Percentiles rank a stretch among this genome's conserved stretches.
These are phyloP conservation scores for Hylia prasina DNA, from an alignment of 2,113 vertebrate species.

Conservation along the genomic window DNA sequence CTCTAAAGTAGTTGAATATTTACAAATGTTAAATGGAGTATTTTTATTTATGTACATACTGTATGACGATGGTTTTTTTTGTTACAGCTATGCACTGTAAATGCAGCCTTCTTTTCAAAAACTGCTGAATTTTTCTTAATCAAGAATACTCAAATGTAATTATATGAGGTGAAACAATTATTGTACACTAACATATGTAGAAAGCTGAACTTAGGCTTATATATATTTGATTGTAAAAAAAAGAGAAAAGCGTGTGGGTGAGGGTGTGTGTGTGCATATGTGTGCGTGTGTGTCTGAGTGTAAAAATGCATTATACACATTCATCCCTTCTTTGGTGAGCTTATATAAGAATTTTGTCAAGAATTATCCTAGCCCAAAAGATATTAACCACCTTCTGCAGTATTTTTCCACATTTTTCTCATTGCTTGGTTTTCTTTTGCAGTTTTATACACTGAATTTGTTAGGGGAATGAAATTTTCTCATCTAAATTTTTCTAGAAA, in stretches of 20 bases:
- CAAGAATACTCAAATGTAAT: slow-evolving; percentile 95
- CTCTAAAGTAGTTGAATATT: slow-evolving; percentile 91
- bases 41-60: slow-evolving; percentile 99
- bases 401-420: slow-evolving; percentile 77
- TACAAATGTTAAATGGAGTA: slow-evolving; percentile 92
- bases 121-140: slow-evolving; percentile 93
- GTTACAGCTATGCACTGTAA: slow-evolving; percentile 99
- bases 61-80: slow-evolving; percentile 87
- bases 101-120: slow-evolving; percentile 97
- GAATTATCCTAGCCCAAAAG: slow-evolving; percentile 62
- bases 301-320: slow-evolving; percentile 69
- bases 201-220: slow-evolving; percentile 85
- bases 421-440: slow-evolving; percentile 79
- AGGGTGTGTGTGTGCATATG: slow-evolving; percentile 58
- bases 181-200: slow-evolving; percentile 94
- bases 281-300: slow-evolving; percentile 69
- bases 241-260: slow-evolving; percentile 61
- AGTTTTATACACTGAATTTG: slow-evolving; percentile 81
- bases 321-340: slow-evolving; percentile 77
- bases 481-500: slow-evolving; percentile 82
- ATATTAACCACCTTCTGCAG: slow-evolving; percentile 72
- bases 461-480: slow-evolving; percentile 80
- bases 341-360: slow-evolving; percentile 73
- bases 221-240: slow-evolving; percentile 95
- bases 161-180: slow-evolving; percentile 87